Percentiles rank a stretch among this genome's conserved stretches.
These are phyloP conservation scores for Oncorhynchus clarkii DNA, from an alignment of 2,113 vertebrate species.

Conservation along the genomic window DNA sequence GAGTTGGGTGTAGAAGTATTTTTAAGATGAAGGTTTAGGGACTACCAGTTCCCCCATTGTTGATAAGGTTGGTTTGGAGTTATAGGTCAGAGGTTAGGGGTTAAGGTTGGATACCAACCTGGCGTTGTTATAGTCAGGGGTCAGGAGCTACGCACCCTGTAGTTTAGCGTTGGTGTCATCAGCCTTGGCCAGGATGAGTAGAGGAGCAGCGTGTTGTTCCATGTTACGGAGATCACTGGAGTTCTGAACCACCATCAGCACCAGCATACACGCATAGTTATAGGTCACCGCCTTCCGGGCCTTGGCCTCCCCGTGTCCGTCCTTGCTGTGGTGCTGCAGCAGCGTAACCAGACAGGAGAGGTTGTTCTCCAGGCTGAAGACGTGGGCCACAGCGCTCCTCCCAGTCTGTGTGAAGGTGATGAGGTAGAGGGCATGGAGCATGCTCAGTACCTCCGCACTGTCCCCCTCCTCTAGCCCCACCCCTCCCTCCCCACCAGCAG, in stretches of 20 bases:
- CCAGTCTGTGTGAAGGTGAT: slow-evolving; percentile 95
- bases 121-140: background rate
- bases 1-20: too few species aligned
- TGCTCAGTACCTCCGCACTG: slow-evolving; percentile 87
- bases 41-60: too few species aligned
- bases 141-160: slow-evolving; percentile 78
- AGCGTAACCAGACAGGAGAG: slow-evolving; percentile 93
- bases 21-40: too few species aligned
- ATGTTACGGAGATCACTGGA: slow-evolving; percentile 91
- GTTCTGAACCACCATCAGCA: slow-evolving; percentile 89
- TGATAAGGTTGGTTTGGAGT: too few species aligned
- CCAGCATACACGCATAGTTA: slow-evolving; percentile 98
- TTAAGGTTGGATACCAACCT: too few species aligned
- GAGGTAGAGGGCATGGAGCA: slow-evolving; percentile 91
- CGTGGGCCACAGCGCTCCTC: slow-evolving; percentile 89
- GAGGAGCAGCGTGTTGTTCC: slow-evolving; percentile 83
- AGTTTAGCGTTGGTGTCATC: slow-evolving; percentile 96
- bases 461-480: slow-evolving; percentile 88
- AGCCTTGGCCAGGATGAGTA: slow-evolving; percentile 89
- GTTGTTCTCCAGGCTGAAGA: slow-evolving; percentile 93
- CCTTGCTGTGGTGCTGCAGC: slow-evolving; percentile 95
- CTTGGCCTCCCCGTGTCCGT: slow-evolving; percentile 95
- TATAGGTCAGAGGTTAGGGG: too few species aligned
- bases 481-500: slow-evolving; percentile 76
- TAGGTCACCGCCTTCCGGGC: slow-evolving; percentile 97